Base-by-base conservation (phyloP, 2,888 invertebrate species). In the Marasmarcha lunaedactyla region DNA sequence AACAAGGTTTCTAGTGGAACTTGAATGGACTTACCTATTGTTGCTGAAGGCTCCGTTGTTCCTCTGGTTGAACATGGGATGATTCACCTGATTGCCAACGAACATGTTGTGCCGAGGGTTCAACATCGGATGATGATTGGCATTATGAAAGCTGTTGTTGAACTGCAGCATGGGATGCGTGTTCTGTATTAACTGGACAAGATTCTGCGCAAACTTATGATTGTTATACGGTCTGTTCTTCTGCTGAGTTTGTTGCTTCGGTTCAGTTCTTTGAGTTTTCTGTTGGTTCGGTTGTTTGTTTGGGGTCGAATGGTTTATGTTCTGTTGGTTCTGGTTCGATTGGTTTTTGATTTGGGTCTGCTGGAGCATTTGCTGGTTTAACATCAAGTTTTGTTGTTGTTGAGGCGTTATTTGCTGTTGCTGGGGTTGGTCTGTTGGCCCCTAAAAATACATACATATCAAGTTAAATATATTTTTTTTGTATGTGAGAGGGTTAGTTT, bases 161-260 rank as follows among this genome's bases (percentile, higher is more conserved):
- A 62, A 64, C 15, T 78, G 72, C 38, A 83, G 35, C 72, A 83
- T 79, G 0, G 83, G 84, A 48, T 84, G 84, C 0, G 83, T 79
- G 35, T 71, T 77, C 49, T 84, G 83, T 13, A 84, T 73, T 0
- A 76, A 34, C 34, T 84, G 83, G 0, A 83, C 84, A 15, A 84
- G 41, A 38, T 74, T 79, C 44, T 78, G 74, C 0, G 78, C 74
- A 44, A 65, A 60, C 37, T 66, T 61, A 0, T 67, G 63, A n/a
- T 72, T 77, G 26, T 65, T 71, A 34, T 74, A 79, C 0, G 73
- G 57, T 0, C 72, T 46, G 2, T 59, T 68, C 33, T 74, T 77
- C 11, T 71, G 71, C 1, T 56, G 57, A 2, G 63, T 54, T 5
- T 6, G 6, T 30, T 11, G 30, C n/a, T 30, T 30, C 6, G 47